Percentiles rank a stretch among this genome's conserved stretches.
Evolutionary conservation across 1,140 invertebrate species (phyloP).

Genomic region (Cecropterus lyciades): DNA sequence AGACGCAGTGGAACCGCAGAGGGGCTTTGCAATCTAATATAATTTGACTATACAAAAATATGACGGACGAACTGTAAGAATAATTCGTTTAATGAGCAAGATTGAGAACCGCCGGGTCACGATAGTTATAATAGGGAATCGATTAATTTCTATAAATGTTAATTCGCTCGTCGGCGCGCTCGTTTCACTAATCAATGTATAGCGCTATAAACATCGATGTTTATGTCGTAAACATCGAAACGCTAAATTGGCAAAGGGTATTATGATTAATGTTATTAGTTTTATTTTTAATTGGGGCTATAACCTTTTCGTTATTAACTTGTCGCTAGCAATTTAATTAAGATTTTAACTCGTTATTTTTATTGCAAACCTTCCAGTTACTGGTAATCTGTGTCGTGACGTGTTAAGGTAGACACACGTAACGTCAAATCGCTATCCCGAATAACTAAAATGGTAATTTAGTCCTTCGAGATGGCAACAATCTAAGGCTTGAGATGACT

Average conservation of each 20-base stretch:
- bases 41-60: too few relatives aligned
- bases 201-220: constrained; percentile 68
- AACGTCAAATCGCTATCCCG: too few relatives aligned
- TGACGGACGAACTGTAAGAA: too few relatives aligned
- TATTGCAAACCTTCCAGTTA: background rate
- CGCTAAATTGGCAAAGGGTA: constrained; percentile 41
- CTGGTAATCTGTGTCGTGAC: too few relatives aligned
- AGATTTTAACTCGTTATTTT: background rate
- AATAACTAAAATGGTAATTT: too few relatives aligned
- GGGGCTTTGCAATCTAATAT: too few relatives aligned
- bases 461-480: too few relatives aligned
- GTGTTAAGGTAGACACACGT: too few relatives aligned
- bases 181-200: constrained; percentile 76
- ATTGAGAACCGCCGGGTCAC: constrained; percentile 19
- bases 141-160: constrained; percentile 76
- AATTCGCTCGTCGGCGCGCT: constrained; percentile 66
- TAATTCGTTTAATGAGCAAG: background rate
- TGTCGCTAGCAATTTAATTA: background rate
- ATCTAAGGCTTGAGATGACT: too few relatives aligned
- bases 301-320: constrained; percentile 4
- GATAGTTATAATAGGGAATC: constrained; percentile 63
- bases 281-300: constrained; percentile 56
- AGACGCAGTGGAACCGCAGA: too few relatives aligned
- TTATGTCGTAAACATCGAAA: constrained; percentile 36
- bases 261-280: constrained; percentile 62